Conservation (phyloP, 1,140 invertebrate genomes). For the Nymphalis io region DNA sequence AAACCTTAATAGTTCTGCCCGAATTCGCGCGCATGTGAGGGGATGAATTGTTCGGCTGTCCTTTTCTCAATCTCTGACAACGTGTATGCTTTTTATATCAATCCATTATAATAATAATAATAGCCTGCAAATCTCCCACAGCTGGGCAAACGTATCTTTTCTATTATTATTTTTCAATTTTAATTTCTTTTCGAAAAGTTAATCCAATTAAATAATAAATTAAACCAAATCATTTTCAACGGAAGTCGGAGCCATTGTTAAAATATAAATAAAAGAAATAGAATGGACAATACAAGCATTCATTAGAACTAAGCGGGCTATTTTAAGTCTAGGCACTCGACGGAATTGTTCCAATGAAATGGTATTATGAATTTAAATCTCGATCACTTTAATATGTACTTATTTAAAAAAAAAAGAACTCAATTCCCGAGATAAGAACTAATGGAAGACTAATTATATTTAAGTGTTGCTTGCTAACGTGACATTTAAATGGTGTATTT, state of each 20-base stretch:
- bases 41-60: no score
- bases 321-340: not conserved
- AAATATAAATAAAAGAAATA: not conserved
- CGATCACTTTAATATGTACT: constrained; percentile 1
- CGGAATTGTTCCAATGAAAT: not conserved
- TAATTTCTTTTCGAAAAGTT: no score
- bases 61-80: no score
- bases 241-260: not conserved
- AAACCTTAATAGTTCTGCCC: no score
- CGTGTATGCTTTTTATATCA: no score
- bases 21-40: no score
- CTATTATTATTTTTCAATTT: no score
- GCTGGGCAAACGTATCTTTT: no score
- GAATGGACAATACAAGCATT: constrained; percentile 4
- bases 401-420: not conserved
- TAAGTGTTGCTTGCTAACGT: not conserved
- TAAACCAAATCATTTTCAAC: not conserved
- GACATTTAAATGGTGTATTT: no score
- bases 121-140: no score
- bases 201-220: not conserved
- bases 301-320: constrained; percentile 1
- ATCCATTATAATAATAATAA: no score
- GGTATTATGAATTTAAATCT: constrained; percentile 1
- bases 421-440: not conserved
- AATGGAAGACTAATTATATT: constrained; percentile 4